Base-by-base conservation (phyloP, 1,140 invertebrate species). In the Acromyrmex charruanus region DNA sequence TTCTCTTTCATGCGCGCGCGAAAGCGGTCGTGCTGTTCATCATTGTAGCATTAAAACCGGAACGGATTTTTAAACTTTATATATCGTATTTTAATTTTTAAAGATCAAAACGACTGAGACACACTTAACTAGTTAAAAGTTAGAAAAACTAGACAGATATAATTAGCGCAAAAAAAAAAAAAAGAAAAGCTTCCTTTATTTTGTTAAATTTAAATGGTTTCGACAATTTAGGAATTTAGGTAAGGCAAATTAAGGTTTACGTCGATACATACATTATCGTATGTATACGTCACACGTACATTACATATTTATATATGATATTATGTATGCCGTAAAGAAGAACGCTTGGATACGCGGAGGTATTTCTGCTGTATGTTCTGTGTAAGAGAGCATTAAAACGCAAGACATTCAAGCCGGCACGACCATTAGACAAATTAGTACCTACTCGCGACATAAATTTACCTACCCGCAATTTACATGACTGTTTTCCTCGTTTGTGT, bases 361-460 rank as follows among this genome's bases (percentile, higher is more conserved):
- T 4, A 80, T 53, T 80, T 21, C 44, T 66, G 12, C 14, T 9
- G 59, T 5, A 7, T 66, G 9, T 66, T 16, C 18, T 18, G 66
- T 3, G 14, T 25, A 18, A 39, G 72, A 59, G 31, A 51, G 12
- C 12, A 12, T 18, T 28, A 80, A 80, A 53, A 12, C 65, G 44
- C n/a, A 16, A 25, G n/a, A 68, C 28, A 58, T 28, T 75, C 31
- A 77, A 77, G 16, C 18, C 18, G 28, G 6, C 35, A n/a, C 9
- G 58, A 77, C 39, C 18, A 68, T 80, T 80, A 69, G n/a, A 69
- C 7, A 53, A 35, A 80, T 80, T 80, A 68, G 63, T 69, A 69
- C n/a, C 35, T 66, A 21, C 16, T 28, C 25, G 63, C 44, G n/a
- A 53, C 63, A 68, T 68, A 51, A 79, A 68, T 80, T 68, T 80